Evolutionary conservation across 2,113 vertebrate species (phyloP).

Genomic region (Smithornis capensis): DNA sequence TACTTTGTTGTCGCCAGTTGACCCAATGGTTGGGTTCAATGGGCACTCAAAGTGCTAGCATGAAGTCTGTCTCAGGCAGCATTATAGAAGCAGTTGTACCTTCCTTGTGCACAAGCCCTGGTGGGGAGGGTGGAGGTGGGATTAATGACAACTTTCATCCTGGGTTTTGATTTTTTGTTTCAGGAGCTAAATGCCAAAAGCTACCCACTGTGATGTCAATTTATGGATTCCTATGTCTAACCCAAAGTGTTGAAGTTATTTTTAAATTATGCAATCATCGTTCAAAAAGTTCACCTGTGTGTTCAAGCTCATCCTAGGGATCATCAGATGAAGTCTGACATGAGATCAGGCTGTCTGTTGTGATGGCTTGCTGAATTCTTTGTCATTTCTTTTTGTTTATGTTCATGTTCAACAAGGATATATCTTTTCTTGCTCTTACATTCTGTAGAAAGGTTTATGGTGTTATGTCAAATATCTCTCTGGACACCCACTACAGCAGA

Average conservation of each 20-base stretch:
- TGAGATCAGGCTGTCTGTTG: background rate
- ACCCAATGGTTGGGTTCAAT: background rate
- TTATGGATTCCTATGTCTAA: background rate
- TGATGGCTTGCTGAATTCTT: background rate
- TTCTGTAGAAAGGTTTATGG: background rate
- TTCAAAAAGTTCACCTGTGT: background rate
- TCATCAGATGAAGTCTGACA: background rate
- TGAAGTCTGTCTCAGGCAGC: background rate
- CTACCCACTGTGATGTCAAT: background rate
- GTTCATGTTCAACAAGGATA: background rate
- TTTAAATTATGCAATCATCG: background rate
- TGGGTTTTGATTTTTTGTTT: background rate
- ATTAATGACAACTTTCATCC: background rate
- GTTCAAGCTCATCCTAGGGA: background rate
- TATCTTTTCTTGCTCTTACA: background rate
- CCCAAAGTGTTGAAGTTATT: background rate
- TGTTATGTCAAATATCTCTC: background rate
- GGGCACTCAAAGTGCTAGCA: background rate
- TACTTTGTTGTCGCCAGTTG: background rate
- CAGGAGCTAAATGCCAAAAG: background rate
- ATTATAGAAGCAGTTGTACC: background rate
- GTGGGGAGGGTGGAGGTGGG: rapidly evolving
- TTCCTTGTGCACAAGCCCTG: background rate
- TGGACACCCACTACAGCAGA: background rate
- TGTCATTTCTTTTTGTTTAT: background rate